Evolutionary conservation across 2,113 vertebrate species (phyloP).

Genomic region (Ammodytes dubius): DNA sequence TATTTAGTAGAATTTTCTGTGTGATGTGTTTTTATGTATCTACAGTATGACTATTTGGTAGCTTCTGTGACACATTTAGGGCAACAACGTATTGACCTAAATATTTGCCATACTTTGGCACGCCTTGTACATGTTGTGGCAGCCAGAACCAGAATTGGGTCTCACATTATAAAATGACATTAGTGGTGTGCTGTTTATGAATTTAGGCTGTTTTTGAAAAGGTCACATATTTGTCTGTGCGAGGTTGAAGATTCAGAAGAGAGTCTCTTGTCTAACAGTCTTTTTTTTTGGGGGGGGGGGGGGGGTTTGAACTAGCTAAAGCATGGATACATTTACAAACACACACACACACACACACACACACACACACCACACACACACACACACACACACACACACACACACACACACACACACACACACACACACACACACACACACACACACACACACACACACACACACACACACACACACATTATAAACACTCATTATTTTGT

Average conservation of each 20-base stretch:
- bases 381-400: no score
- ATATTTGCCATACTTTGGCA: conserved; percentile 56
- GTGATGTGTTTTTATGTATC: conserved; percentile 9
- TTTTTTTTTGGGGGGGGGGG: neutral
- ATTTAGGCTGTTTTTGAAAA: conserved; percentile 16
- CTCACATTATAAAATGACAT: conserved; percentile 23
- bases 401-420: no score
- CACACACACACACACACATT: conserved; percentile 22
- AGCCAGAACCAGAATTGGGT: conserved; percentile 36
- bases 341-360: no score
- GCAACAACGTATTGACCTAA: conserved; percentile 57
- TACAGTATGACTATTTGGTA: neutral
- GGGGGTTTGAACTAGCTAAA: conserved; percentile 9
- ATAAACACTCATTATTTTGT: conserved; percentile 36
- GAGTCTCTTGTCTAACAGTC: conserved; percentile 51
- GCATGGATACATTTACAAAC: neutral
- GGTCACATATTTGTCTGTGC: conserved; percentile 10
- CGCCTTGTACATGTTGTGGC: neutral
- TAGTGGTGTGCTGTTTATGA: conserved; percentile 50
- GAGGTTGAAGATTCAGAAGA: conserved; percentile 52
- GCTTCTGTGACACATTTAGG: conserved; percentile 43
- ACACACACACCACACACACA: conserved; percentile 17
- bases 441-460: conserved; percentile 8
- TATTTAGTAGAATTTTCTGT: conserved; percentile 36
- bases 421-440: neutral